Percentiles rank a stretch among this genome's conserved stretches.
Evolutionary conservation across 2,888 invertebrate genomes (phyloP).

Genomic region (Amblyteles armatorius): DNA sequence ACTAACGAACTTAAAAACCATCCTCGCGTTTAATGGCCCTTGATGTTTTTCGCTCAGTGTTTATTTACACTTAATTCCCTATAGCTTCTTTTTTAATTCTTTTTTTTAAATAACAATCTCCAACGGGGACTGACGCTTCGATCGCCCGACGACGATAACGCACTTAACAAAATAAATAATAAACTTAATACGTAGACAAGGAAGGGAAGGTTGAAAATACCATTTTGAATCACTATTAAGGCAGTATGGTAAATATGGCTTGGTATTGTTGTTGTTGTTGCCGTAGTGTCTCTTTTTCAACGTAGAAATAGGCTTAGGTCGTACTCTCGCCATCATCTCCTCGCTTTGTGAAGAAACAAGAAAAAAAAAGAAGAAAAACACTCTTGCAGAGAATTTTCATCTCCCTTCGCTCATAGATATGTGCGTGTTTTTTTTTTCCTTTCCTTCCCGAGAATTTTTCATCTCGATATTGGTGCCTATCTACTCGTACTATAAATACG

Average conservation of each 20-base stretch:
- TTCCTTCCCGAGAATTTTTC: conserved; percentile 6
- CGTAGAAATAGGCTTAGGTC: conserved; percentile 67
- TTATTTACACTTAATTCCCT: conserved; percentile 43
- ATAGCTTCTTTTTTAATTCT: conserved; percentile 19
- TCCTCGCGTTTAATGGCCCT: conserved; percentile 17
- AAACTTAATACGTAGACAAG: conserved; percentile 42
- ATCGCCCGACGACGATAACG: conserved; percentile 37
- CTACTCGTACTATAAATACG: conserved; percentile 29
- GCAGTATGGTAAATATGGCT: conserved; percentile 83
- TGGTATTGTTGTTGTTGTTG: conserved; percentile 71
- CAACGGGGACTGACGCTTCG: conserved; percentile 8
- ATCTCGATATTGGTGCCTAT: conserved; percentile 13
- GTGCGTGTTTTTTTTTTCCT: conserved; percentile 62
- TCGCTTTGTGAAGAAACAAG: conserved; percentile 38
- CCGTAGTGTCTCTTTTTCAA: conserved; percentile 29
- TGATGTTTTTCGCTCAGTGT: conserved; percentile 7
- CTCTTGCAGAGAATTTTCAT: conserved; percentile 30
- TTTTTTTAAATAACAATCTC: conserved; percentile 17
- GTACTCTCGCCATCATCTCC: conserved; percentile 30
- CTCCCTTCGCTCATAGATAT: conserved; percentile 47
- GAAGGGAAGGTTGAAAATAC: conserved; percentile 58
- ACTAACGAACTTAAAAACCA: conserved; percentile 29
- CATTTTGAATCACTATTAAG: conserved; percentile 81
- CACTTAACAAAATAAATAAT: conserved; percentile 63
- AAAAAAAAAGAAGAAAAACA: conserved; percentile 19